These are phyloP conservation scores for Helicoverpa assulta DNA, from an alignment of 2,888 invertebrate genomes.

Conservation along the genomic window DNA sequence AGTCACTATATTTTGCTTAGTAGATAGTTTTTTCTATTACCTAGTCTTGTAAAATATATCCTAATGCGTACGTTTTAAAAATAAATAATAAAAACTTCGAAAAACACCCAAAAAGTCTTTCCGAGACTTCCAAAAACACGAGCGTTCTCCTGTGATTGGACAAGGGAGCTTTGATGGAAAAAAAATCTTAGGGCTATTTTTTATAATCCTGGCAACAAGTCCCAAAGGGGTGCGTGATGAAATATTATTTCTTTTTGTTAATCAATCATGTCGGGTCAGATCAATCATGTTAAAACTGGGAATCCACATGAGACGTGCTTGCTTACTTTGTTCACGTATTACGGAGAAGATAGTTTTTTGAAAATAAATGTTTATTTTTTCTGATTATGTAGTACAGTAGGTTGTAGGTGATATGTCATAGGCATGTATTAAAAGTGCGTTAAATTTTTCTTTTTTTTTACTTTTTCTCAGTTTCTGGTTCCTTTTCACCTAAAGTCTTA, in stretches of 20 bases:
- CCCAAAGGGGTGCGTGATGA: constrained; percentile 47
- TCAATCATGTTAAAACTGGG: constrained; percentile 57
- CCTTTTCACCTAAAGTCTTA: no score
- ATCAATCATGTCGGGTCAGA: constrained; percentile 53
- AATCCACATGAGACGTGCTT: constrained; percentile 48
- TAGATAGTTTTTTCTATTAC: not conserved
- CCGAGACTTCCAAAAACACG: not conserved
- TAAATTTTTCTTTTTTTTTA: no score
- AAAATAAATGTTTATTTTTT: not conserved
- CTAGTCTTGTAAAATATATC: no score
- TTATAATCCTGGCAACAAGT: constrained; percentile 37
- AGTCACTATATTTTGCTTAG: not conserved
- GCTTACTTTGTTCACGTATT: constrained; percentile 29
- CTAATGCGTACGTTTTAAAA: not conserved
- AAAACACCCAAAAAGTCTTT: not conserved
- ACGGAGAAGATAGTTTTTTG: constrained; percentile 10
- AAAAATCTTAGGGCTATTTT: constrained; percentile 42
- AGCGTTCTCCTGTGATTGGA: constrained; percentile 1
- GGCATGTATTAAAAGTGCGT: no score
- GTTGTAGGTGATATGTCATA: no score
- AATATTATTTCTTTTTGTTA: constrained; percentile 61
- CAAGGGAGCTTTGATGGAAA: not conserved
- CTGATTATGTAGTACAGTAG: not conserved
- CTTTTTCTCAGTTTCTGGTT: no score
- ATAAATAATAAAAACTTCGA: no score